These are phyloP conservation scores for Sialis lutaria DNA, from an alignment of 2,888 invertebrate genomes.

Conservation along the genomic window DNA sequence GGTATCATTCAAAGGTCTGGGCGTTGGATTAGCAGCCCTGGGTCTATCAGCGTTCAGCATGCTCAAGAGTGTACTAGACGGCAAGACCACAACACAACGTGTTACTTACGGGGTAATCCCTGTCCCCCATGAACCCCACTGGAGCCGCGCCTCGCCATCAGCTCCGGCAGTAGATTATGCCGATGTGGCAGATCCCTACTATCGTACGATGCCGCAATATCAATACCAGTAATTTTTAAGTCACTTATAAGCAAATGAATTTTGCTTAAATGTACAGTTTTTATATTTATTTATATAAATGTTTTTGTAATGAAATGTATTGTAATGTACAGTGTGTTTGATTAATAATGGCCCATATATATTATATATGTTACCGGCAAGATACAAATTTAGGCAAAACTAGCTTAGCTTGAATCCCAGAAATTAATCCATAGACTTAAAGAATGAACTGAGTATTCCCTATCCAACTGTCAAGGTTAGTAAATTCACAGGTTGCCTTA, in stretches of 20 bases:
- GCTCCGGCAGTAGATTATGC: conserved; percentile 1
- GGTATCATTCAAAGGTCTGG: conserved; percentile 45
- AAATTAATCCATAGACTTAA: too few species aligned
- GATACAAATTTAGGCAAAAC: too few species aligned
- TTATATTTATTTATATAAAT: neutral
- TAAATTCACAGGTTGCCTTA: too few species aligned
- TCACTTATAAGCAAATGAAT: too few species aligned
- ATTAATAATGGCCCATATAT: too few species aligned
- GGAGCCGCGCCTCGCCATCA: conserved; percentile 14
- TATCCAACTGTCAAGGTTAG: too few species aligned
- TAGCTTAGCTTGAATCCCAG: too few species aligned
- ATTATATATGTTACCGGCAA: too few species aligned
- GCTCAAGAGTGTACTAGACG: conserved; percentile 20
- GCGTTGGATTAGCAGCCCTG: conserved; percentile 40
- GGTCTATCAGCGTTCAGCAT: conserved; percentile 33
- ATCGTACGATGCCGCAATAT: neutral
- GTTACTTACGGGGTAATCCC: conserved; percentile 23
- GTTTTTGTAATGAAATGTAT: too few species aligned
- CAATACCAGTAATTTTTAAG: neutral
- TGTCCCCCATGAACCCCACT: conserved; percentile 16
- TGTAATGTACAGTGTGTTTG: too few species aligned
- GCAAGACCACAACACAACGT: conserved; percentile 14
- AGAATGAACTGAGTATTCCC: too few species aligned
- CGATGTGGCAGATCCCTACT: conserved; percentile 4
- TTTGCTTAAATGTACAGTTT: too few species aligned